Base-by-base conservation (phyloP, 2,113 vertebrate species). In the Verasper variegatus region DNA sequence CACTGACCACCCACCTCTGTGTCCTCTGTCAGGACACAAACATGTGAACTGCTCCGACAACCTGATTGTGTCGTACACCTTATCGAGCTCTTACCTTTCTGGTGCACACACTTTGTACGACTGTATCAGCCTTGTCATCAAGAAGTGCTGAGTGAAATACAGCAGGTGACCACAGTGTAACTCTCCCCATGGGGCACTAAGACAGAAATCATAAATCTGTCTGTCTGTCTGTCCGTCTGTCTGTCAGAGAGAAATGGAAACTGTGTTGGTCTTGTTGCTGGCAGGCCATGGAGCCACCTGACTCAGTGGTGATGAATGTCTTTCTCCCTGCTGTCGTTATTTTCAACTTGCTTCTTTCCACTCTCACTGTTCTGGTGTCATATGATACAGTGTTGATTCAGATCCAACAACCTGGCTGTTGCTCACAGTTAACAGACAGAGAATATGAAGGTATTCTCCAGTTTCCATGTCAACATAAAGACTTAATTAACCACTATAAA, bases 1-100 rank as follows among this genome's bases (percentile, higher is more conserved):
- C 35, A 42, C 20, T 83, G 83, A 88, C 79, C 90, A 89, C 88
- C 54, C 54, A 56, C 54, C 65, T n/a, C 51, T 21, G 76, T 31
- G 61, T 80, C 71, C 49, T 35, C 31, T 0, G 40, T 20, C n/a
- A 42, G 37, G 73, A 79, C 76, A n/a, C 37, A 23, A 56, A 67
- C 64, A 58, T 56, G 66, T 70, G 20, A n/a, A n/a, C 51, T 54
- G 20, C 51, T 31, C 27, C 27, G 31, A 31, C 31, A 31, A 31
- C 31, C 51, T 15, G 7, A 54, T 18, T 55, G 24, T 37, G 23
- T 60, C 57, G 26, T 8, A 26, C 60, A 14, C 63, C 2, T 18
- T 3, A n/a, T 21, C 0, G 7, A 17, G 18, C 15, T 70, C 42
- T 23, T 14, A 2, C 45, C 14, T 18, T 17, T 5, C 1, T 49